Evolutionary conservation across 2,113 vertebrate species (phyloP).

Genomic region (Oncorhynchus nerka): DNA sequence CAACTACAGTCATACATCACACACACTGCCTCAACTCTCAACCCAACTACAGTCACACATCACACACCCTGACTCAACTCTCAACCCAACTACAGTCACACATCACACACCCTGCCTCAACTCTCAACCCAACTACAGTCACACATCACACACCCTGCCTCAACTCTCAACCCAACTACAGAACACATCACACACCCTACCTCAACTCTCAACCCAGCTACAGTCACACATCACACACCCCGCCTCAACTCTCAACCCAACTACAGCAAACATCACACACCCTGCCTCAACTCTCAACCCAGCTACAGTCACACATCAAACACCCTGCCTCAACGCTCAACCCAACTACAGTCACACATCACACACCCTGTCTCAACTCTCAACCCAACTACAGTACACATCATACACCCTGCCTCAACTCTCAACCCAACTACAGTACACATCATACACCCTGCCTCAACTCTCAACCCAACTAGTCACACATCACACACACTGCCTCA

Average conservation of each 20-base stretch:
- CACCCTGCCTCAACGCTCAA: constrained; percentile 42
- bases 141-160: too few species aligned
- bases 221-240: constrained; percentile 32
- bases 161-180: too few species aligned
- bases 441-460: constrained; percentile 37
- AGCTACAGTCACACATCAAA: constrained; percentile 24
- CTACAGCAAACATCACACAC: constrained; percentile 34
- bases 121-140: constrained; percentile 36
- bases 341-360: constrained; percentile 28
- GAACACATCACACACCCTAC: constrained; percentile 33
- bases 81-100: constrained; percentile 30
- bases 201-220: constrained; percentile 41
- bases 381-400: constrained; percentile 23
- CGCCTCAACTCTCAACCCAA: constrained; percentile 43
- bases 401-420: too few species aligned
- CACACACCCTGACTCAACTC: constrained; percentile 41
- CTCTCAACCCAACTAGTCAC: constrained; percentile 35
- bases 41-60: constrained; percentile 29
- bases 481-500: constrained; percentile 37
- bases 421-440: too few species aligned
- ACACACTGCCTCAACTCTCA: constrained; percentile 42
- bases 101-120: constrained; percentile 37
- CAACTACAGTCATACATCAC: constrained; percentile 22
- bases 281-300: constrained; percentile 44
- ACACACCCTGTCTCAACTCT: constrained; percentile 42